Percentiles rank a stretch among this genome's conserved stretches.
Evolutionary conservation across 1,140 invertebrate genomes (phyloP).

Genomic region (Drosophila kepulauana): DNA sequence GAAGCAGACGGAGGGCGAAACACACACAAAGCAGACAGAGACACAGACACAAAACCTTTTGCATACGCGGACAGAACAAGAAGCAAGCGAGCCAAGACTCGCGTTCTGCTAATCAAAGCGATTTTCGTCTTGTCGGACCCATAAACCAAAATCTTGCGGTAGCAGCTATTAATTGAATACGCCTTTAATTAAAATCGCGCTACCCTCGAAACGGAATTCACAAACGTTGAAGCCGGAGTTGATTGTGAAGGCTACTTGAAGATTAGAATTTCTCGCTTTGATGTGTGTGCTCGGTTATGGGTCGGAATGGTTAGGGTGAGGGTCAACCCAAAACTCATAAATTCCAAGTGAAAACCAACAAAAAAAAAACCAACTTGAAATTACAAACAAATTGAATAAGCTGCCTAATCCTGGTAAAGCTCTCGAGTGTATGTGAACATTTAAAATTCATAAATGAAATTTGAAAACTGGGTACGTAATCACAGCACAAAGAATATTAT

Average conservation of each 20-base stretch:
- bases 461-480: neutral
- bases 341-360: neutral
- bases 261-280: constrained; percentile 60
- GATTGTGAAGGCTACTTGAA: constrained; percentile 25
- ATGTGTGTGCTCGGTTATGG: constrained; percentile 53
- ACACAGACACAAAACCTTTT: neutral
- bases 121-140: constrained; percentile 21
- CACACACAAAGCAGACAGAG: neutral
- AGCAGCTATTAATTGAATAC: constrained; percentile 67
- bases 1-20: constrained; percentile 1
- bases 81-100: constrained; percentile 12
- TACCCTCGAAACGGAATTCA: constrained; percentile 6
- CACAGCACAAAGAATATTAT: too few relatives aligned
- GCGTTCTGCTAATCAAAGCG: constrained; percentile 68
- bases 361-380: neutral
- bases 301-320: constrained; percentile 21
- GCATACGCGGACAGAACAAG: constrained; percentile 5
- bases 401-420: neutral
- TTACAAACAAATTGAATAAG: constrained; percentile 7
- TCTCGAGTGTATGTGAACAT: constrained; percentile 7
- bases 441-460: constrained; percentile 12
- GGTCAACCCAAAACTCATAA: constrained; percentile 11
- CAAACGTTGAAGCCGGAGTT: neutral
- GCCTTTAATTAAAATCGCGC: constrained; percentile 64
- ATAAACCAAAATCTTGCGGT: constrained; percentile 44